Conservation (phyloP, 2,888 invertebrate genomes). For the Orchesellides sinensis region DNA sequence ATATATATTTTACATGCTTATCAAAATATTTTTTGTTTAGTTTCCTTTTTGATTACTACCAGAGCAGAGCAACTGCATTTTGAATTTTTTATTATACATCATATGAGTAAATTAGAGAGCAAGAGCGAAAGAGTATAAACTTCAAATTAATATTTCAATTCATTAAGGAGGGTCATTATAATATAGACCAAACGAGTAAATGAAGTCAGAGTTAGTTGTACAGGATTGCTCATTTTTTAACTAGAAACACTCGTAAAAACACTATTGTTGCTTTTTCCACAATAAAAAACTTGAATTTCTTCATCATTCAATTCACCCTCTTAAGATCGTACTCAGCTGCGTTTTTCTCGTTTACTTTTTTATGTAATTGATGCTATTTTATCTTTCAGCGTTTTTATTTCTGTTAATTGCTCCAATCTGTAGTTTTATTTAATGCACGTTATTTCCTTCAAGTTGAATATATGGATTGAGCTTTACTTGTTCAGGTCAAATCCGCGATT, state of each 20-base stretch:
- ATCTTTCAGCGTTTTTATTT: constrained; percentile 31
- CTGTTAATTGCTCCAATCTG: constrained; percentile 50
- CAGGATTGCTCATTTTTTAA: too few species aligned
- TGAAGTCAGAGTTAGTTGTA: too few species aligned
- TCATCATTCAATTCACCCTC: too few species aligned
- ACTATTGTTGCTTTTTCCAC: constrained; percentile 17
- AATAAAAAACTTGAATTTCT: constrained; percentile 43
- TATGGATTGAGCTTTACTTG: background rate
- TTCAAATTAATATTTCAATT: constrained; percentile 43
- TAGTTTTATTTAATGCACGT: constrained; percentile 17
- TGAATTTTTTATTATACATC: background rate
- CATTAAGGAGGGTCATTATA: constrained; percentile 5
- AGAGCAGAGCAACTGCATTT: too few species aligned
- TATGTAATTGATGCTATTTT: constrained; percentile 48
- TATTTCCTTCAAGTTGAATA: constrained; percentile 25
- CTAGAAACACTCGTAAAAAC: constrained; percentile 10
- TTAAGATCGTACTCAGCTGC: too few species aligned
- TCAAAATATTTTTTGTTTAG: too few species aligned
- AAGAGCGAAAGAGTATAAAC: background rate
- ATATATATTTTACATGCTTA: too few species aligned
- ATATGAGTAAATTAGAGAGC: background rate
- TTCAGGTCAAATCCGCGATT: constrained; percentile 60
- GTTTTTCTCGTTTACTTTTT: constrained; percentile 20
- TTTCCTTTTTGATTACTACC: too few species aligned
- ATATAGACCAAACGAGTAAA: too few species aligned